Evolutionary conservation across 2,797 vertebrate species (phyloP), one percentile per base, ranked within the genome.

Genomic region (Acrossocheilus wenchowensis): DNA sequence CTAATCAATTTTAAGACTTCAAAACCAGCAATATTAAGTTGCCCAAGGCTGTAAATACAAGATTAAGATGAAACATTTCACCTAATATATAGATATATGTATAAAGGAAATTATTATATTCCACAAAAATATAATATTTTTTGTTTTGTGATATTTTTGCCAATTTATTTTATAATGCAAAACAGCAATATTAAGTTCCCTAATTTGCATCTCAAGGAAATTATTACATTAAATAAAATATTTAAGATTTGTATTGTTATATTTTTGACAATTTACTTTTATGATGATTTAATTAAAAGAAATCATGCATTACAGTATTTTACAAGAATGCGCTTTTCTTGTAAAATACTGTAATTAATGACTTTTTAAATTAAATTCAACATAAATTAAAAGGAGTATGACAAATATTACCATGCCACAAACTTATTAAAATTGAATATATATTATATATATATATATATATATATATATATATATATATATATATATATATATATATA

Each of bases 1-100:
- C 15, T 68, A 62, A 78, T 82, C 78, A 52, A 36, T 85, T 84
- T 62, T 41, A 45, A 45, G 54, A 48, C 54, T 14, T 19, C 45
- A 41, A 78, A 81, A 78, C 5, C 41, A 69, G 26, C 23, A 62
- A 75, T 75, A 83, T 48, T 48, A 50, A 17, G 7, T 39, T 30
- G 23, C 41, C 17, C 23, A 2, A 43, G 30, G n/a, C n/a, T 82
- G 39, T 73, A 60, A 45, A 52, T 45, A 60, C 15, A 26, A 19
- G 57, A 60, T 60, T 83, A 50, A 0, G 21, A 77, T 57, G 0
- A 78, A 39, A 8, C 5, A 14, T 36, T 77, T 60, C 10, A 39
- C 48, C 19, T 19, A 68, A 68, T 17, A 68, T 36, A 36, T 5
- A 36, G 17, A 17, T 36, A 19, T 36, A 36, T 19, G 34, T 36